Base-by-base conservation (phyloP, 2,888 invertebrate genomes). In the Charanyca ferruginea region DNA sequence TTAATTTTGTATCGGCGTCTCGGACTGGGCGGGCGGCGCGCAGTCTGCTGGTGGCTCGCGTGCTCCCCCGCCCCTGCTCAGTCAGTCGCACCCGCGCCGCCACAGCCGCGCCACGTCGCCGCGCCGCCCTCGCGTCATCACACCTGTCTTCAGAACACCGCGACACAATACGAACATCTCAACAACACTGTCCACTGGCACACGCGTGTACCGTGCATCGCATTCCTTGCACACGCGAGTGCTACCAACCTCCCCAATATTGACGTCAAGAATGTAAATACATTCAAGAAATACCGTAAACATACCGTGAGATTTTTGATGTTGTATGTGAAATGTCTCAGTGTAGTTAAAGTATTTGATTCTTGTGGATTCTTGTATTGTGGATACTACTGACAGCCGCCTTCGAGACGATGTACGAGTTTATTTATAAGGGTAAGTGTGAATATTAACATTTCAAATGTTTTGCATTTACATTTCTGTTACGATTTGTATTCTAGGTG, bases 1-100 rank as follows among this genome's bases (percentile, higher is more conserved):
- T 95, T 95, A 95, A 95, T 94, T 94, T 94, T 94, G 94, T 94
- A 94, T 94, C 93, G 93, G 91, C 88, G 89, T 91, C 89, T 84
- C 66, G 73, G 71, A 77, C 73, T 77, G 86, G 89, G 89, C 88
- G 89, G 90, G 89, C 90, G 93, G 91, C 92, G 92, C 91, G 91
- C 93, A 91, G 90, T 91, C 91, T 91, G 83, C 72, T 49, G 66
- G 49, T 44, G 66, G 59, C 48, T 72, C 80, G 80, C 83, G 85
- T 62, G 74, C 81, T 80, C 90, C 90, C 93, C 93, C 93, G 90
- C 92, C 93, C 92, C 87, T 80, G 87, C 83, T 91, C 52, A 54
- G 57, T 51, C 76, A 94, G 94, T 94, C 87, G 84, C 85, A 83
- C 85, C 86, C 91, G 93, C 89, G 94, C 86, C 85, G 83, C 84